Evolutionary conservation across 2,113 vertebrate species (phyloP), one percentile per base, ranked within the genome.

Genomic region (Takifugu bimaculatus): DNA sequence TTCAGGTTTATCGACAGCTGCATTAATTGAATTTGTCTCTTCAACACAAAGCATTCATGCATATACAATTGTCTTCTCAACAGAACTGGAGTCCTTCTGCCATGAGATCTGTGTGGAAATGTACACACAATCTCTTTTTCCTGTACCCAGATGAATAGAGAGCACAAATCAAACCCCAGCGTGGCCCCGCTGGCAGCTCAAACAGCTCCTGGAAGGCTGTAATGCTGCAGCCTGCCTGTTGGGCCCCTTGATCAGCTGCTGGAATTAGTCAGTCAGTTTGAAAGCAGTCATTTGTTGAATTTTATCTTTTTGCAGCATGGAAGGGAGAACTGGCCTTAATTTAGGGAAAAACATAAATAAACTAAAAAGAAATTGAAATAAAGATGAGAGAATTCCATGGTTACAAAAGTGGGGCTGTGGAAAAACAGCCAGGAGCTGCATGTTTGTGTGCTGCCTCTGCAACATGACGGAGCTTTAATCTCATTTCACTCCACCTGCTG

Each of bases 401-500:
- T 55, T 55, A n/a, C 53, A 39, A 60, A 57, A 48, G 51, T 57
- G 68, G 63, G 59, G 61, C 56, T 68, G 26, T 57, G 45, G 20
- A 61, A 75, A 69, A 78, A 78, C 69, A 73, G 50, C 79, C 66
- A 0, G 1, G 50, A 63, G 76, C 51, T 54, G 51, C 55, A 44
- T 69, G 69, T 79, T 70, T 72, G 32, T 63, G 51, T 65, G 57
- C 57, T 50, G 54, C 70, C 43, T 60, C 70, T 73, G 78, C 66
- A 68, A 44, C 53, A 5, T 60, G 26, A 49, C 45, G 52, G 56
- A 3, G 54, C 72, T 75, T 65, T 80, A 68, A 84, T 80, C 65
- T 57, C 29, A 75, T 75, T 68, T 77, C 63, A 60, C 63, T 75
- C 47, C 63, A 67, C 59, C 32, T 55, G 58, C 55, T 50, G 57